Conservation (phyloP, 2,113 vertebrate genomes). For the Ophiodon elongatus region DNA sequence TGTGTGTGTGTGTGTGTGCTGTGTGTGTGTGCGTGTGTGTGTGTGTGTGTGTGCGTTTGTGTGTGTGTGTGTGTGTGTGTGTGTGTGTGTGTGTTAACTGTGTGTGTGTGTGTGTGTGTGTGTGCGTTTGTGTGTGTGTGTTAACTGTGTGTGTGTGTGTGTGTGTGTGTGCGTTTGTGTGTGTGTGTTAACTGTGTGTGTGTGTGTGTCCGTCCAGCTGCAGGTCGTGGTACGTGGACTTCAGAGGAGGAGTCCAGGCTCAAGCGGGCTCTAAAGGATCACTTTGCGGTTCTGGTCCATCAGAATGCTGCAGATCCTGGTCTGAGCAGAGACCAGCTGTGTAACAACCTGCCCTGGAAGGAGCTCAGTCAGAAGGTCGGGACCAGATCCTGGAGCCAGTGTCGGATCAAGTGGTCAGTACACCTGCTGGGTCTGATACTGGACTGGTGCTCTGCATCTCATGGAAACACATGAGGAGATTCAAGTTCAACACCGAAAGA, state of each 20-base stretch:
- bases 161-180: background rate
- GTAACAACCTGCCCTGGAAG: constrained; percentile 74
- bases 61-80: too few species aligned
- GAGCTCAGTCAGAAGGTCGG: constrained; percentile 64
- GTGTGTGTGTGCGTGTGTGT: too few species aligned
- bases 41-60: too few species aligned
- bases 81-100: too few species aligned
- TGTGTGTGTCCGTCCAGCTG: background rate
- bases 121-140: too few species aligned
- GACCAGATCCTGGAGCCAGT: constrained; percentile 66
- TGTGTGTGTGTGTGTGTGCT: too few species aligned
- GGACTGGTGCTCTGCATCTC: background rate
- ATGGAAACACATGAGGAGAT: background rate
- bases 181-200: background rate
- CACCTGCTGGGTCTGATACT: background rate
- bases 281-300: constrained; percentile 48
- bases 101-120: constrained; percentile 11
- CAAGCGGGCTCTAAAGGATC: constrained; percentile 46
- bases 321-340: constrained; percentile 67
- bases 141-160: too few species aligned
- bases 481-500: too few species aligned
- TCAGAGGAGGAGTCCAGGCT: constrained; percentile 51
- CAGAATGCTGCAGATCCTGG: constrained; percentile 13
- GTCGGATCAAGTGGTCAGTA: constrained; percentile 74
- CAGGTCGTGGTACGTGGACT: constrained; percentile 31